A percentile compares a stretch with the other conserved stretches of the same genome.
Evolutionary conservation across 2,113 vertebrate genomes (phyloP).

Genomic region (Brachirus orientalis): DNA sequence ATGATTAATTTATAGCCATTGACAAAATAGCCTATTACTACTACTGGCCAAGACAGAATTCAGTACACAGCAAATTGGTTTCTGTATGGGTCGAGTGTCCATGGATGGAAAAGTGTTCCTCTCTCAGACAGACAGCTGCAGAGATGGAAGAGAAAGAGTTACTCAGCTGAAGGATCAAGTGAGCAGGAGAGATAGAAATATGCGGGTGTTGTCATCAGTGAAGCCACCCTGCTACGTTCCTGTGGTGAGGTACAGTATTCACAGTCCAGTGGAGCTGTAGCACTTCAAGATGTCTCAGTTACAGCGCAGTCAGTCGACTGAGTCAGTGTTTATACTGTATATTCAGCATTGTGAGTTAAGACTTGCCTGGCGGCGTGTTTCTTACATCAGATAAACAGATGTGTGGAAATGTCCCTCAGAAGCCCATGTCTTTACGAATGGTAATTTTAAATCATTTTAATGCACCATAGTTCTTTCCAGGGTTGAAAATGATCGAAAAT

Average conservation of each 20-base stretch:
- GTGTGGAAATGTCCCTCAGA: background rate
- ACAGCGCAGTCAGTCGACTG: background rate
- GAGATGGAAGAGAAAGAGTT: conserved; percentile 17
- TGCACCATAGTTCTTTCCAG: no score
- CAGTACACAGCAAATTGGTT: conserved; percentile 78
- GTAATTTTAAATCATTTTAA: background rate
- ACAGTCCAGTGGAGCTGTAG: no score
- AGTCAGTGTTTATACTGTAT: background rate
- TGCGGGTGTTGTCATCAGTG: conserved; percentile 21
- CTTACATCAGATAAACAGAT: background rate
- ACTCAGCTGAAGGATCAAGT: conserved; percentile 35
- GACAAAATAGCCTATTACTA: conserved; percentile 83
- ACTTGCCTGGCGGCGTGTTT: background rate
- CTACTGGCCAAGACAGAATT: conserved; percentile 72
- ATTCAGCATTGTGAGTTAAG: background rate
- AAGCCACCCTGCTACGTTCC: conserved; percentile 10
- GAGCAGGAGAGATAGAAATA: conserved; percentile 29
- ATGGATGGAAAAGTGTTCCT: conserved; percentile 17
- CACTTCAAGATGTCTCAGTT: conserved; percentile 32
- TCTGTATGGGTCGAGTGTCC: conserved; percentile 59
- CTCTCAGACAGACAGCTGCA: conserved; percentile 15
- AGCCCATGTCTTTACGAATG: background rate
- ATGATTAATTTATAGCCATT: conserved; percentile 75
- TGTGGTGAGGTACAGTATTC: conserved; percentile 5
- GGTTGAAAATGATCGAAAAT: no score